A percentile compares a stretch with the other conserved stretches of the same genome.
phyloP scores from a whole-genome alignment of 2,113 vertebrate genomes.

The Menura novaehollandiae region DNA sequence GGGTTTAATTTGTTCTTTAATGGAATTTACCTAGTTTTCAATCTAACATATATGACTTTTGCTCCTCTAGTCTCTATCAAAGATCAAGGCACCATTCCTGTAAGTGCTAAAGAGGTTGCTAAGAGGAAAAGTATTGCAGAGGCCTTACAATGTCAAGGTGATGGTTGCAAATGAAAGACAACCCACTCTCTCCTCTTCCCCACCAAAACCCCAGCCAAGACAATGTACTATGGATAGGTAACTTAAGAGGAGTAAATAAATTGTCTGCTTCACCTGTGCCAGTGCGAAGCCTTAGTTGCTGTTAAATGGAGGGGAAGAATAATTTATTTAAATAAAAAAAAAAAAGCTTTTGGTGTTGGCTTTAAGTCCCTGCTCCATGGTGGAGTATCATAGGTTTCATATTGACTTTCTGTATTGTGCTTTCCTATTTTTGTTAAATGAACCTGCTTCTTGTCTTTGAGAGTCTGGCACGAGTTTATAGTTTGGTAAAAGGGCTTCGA shows the following conservation, averaged over 20 bases:
- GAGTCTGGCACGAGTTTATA: background rate
- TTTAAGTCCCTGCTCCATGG: background rate
- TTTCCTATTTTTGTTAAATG: background rate
- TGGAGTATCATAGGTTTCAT: background rate
- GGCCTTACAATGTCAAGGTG: background rate
- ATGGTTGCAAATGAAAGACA: background rate
- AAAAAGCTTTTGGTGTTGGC: background rate
- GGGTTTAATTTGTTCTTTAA: background rate
- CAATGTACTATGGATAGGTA: background rate
- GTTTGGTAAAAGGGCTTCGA: background rate
- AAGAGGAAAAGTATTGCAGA: background rate
- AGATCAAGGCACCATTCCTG: background rate
- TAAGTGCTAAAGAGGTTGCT: background rate
- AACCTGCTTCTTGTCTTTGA: background rate
- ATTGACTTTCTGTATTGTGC: accelerated
- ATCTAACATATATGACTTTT: background rate
- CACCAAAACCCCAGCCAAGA: background rate
- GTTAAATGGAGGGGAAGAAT: background rate
- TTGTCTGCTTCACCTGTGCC: background rate
- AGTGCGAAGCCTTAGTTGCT: background rate
- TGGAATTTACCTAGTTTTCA: background rate
- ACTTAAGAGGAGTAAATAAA: background rate
- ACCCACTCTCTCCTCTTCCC: background rate
- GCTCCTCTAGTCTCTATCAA: background rate
- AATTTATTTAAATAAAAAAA: background rate